These are phyloP conservation scores for Brevimyrus niger DNA, from an alignment of 2,113 vertebrate genomes.

Conservation along the genomic window DNA sequence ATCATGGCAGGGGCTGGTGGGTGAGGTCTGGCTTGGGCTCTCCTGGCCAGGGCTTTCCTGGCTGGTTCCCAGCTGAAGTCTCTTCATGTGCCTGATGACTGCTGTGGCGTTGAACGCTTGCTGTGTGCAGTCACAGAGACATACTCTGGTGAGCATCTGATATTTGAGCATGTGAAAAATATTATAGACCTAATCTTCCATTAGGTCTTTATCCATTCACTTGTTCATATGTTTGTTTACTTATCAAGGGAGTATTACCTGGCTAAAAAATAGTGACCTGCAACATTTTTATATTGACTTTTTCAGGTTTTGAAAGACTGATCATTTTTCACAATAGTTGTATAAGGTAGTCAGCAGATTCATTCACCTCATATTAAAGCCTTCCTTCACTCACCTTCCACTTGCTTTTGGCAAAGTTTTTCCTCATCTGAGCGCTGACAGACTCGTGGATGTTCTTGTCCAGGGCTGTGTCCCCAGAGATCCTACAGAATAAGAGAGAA, in stretches of 20 bases:
- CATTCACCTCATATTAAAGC: background rate
- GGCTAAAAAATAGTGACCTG: too few relatives aligned
- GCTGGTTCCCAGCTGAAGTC: constrained; percentile 85
- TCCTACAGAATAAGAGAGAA: constrained; percentile 59
- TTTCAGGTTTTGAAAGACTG: background rate
- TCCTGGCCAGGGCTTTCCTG: constrained; percentile 74
- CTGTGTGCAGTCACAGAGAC: constrained; percentile 47
- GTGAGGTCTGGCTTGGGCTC: constrained; percentile 65
- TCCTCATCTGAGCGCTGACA: constrained; percentile 94
- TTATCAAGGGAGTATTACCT: background rate
- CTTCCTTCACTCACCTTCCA: constrained; percentile 80
- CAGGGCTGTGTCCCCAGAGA: constrained; percentile 90
- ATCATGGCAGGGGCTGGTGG: constrained; percentile 66
- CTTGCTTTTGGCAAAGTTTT: constrained; percentile 98
- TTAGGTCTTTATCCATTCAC: background rate
- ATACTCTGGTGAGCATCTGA: background rate
- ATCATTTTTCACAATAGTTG: background rate
- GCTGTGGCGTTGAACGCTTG: constrained; percentile 98
- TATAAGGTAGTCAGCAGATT: background rate
- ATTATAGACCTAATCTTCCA: background rate
- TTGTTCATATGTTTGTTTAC: background rate
- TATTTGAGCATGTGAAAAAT: background rate
- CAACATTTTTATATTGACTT: background rate
- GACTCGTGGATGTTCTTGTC: constrained; percentile 98
- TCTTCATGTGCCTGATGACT: constrained; percentile 92